Base-by-base conservation (phyloP, 2,113 vertebrate species). In the Mobula hypostoma region DNA sequence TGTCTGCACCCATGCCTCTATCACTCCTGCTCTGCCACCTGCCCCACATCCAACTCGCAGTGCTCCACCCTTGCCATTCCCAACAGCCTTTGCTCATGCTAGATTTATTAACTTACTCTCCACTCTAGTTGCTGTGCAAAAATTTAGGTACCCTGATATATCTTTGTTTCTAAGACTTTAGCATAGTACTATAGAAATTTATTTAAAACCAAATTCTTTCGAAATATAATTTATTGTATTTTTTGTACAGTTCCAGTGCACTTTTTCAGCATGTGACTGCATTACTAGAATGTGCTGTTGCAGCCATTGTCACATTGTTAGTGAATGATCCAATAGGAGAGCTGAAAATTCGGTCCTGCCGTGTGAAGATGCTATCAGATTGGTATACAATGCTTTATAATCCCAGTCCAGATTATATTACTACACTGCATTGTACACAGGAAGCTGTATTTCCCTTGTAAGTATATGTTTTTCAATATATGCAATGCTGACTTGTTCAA, bases 321-420 rank as follows among this genome's bases (percentile, higher is more conserved):
- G 96, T 99, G 95, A 99, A 97, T 0, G 98, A 99, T 72, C 99
- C 99, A 0, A 94, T 97, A 0, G 98, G 98, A 1, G 95, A 95
- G 40, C 96, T 99, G 88, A 96, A 95, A 2, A 97, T 99, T 95
- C 98, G 96, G 5, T 99, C 99, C 32, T 99, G 99, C 94, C 95
- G 95, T 6, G 98, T 99, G 40, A 72, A 98, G 95, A 98, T 98
- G 97, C 97, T 99, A 19, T 99, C 99, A 0, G 99, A 99, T 95
- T 99, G 99, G 99, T 99, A 99, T 96, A 99, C 99, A 0, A 99
- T 99, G 99, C 98, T 99, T 7, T 99, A 99, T 96, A 99, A 99
- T 95, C 99, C 99, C 0, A 99, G 99, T 92, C 99, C 99, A 0
- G 99, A 99, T 96, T 99, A 99, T 1, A 61, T 99, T 94, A 98